Base-by-base conservation (phyloP, 2,888 invertebrate species). In the Bellardia bayeri region DNA sequence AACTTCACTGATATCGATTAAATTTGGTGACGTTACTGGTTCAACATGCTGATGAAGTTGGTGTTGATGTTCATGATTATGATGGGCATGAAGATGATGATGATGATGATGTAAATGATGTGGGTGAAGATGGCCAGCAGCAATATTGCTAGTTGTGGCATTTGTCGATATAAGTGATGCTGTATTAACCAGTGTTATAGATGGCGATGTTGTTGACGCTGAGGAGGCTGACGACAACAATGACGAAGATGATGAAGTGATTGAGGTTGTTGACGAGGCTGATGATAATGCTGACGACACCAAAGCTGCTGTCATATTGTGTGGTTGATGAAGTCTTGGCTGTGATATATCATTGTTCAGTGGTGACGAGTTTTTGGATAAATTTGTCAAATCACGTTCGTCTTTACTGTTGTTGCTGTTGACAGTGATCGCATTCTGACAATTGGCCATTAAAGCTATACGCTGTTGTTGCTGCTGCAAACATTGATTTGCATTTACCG, bases 1-100 rank as follows among this genome's bases (percentile, higher is more conserved):
- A 92, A 93, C 93, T 91, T 93, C 93, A 90, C 92, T 93, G 91
- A 92, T 93, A 92, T 93, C 93, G 91, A 93, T 93, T 91, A 93
- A 91, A 92, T 92, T 93, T 91, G 93, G 92, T 90, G 93, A 92
- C 90, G 93, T 92, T 90, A 91, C 89, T 90, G 91, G 85, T 85
- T 89, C 81, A 85, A 88, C 58, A 64, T 89, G 83, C 37, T 85
- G 79, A 49, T 89, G 88, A 85, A 90, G 89, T 86, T 90, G 90
- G 82, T 90, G 90, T 74, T 90, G 66, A 30, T 78, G 81, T 13
- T 86, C 85, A 11, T 81, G 76, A 16, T 64, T 51, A 11, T 75
- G 56, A 13, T 86, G 68, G n/a, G 58, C 40, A 45, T 85, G 66
- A 6, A 56, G 54, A 6, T 82, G 82, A 9, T 71, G 66, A 9